Conservation (phyloP, 2,888 invertebrate genomes). For the Hecatera dysodea region DNA sequence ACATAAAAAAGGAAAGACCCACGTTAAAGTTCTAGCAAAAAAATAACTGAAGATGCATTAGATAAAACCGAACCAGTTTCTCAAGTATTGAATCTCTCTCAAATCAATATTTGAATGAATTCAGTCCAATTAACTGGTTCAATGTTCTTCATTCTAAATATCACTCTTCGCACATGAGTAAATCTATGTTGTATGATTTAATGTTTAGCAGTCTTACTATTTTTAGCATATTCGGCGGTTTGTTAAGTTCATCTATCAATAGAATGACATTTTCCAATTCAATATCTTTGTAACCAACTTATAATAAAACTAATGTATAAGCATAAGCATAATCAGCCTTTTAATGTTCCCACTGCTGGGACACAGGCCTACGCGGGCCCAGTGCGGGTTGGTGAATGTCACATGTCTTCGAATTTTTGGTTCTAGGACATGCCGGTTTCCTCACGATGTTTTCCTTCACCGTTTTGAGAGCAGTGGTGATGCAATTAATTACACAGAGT, state of each 20-base stretch:
- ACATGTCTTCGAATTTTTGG: too few relatives aligned
- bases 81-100: conserved; percentile 34
- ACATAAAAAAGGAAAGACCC: conserved; percentile 17
- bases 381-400: too few relatives aligned
- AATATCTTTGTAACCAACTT: background rate
- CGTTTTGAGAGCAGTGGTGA: too few relatives aligned
- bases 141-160: conserved; percentile 41
- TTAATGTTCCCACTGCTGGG: too few relatives aligned
- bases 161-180: conserved; percentile 5
- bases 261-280: background rate
- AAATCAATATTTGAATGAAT: conserved; percentile 42
- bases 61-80: conserved; percentile 40
- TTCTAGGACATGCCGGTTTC: too few relatives aligned
- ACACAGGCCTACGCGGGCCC: too few relatives aligned
- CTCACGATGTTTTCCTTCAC: too few relatives aligned
- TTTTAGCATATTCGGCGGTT: background rate
- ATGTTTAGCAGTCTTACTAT: background rate
- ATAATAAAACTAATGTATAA: conserved; percentile 8
- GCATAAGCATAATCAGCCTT: too few relatives aligned
- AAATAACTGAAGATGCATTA: conserved; percentile 28
- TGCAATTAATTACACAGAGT: too few relatives aligned
- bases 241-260: background rate
- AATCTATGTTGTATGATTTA: conserved; percentile 19
- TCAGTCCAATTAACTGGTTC: conserved; percentile 38
- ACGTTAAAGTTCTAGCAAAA: background rate